Conservation (phyloP, 1,140 invertebrate genomes). For the Sminthurides bifidus region DNA sequence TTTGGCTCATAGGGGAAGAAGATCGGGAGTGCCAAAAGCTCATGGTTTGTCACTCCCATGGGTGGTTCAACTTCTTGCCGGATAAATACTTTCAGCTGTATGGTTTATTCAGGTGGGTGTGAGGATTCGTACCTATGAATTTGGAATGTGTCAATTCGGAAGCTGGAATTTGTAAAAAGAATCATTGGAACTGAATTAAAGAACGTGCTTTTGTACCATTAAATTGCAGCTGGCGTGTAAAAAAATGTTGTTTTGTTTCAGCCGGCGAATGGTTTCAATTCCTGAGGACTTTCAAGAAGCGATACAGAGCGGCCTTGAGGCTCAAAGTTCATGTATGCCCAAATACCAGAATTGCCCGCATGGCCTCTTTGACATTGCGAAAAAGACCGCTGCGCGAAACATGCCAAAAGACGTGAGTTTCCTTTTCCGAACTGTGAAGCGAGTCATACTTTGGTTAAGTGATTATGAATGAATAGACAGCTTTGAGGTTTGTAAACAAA, state of each 20-base stretch:
- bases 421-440: not conserved
- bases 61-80: constrained; percentile 21
- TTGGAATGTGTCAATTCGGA: no score
- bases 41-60: constrained; percentile 29
- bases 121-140: no score
- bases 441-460: not conserved
- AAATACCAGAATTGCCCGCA: not conserved
- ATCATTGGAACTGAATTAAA: no score
- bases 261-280: not conserved
- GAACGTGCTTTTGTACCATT: no score
- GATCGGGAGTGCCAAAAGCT: constrained; percentile 21
- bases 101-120: constrained; percentile 21
- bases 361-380: not conserved
- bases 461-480: no score
- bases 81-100: constrained; percentile 4
- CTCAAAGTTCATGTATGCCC: not conserved
- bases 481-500: no score
- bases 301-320: not conserved
- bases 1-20: constrained; percentile 20
- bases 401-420: not conserved
- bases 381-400: not conserved
- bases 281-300: constrained; percentile 1
- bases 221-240: no score
- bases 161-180: no score
- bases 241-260: no score